Evolutionary conservation across 1,140 invertebrate species (phyloP), one percentile per base, ranked within the genome.

Genomic region (Drosophila elegans): DNA sequence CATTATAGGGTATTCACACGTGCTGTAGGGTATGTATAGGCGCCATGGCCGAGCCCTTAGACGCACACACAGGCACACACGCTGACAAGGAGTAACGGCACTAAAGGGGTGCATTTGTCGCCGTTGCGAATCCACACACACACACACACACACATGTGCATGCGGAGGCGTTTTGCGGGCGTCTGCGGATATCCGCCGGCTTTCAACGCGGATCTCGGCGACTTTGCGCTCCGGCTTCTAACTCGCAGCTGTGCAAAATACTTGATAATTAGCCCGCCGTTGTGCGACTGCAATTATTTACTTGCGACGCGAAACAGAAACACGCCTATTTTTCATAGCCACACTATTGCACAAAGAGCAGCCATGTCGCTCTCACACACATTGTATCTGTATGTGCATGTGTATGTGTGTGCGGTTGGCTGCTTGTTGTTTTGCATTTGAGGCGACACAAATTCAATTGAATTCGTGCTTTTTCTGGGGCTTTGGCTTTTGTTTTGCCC

Each of bases 251-350:
- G 39, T 41, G 16, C 57, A 57, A 72, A 56, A 60, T 38, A 62
- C 64, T 67, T 57, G 54, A 60, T 51, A 57, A 41, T 81, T 83
- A 76, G 72, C n/a, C 68, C 60, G 34, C 41, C 51, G 46, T 38
- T 68, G 39, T 53, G 54, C 27, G 55, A 52, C 38, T 67, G 61
- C 36, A 36, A 55, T 53, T 74, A 49, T 66, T 75, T 75, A 63
- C 71, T 41, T 48, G 55, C 68, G 80, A 78, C 73, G 61, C 77
- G 61, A 54, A 74, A 56, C 54, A 72, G 48, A 77, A 80, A 86
- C 83, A 86, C 82, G 82, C 82, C 82, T 86, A 85, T 82, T 86
- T 86, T 81, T 88, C 72, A 63, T 69, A 79, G 51, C 60, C 60
- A 44, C 73, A 57, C 66, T 69, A 52, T 41, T 71, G 66, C 66